Conservation (phyloP, 2,797 vertebrate species). For the Falco rusticolus region DNA sequence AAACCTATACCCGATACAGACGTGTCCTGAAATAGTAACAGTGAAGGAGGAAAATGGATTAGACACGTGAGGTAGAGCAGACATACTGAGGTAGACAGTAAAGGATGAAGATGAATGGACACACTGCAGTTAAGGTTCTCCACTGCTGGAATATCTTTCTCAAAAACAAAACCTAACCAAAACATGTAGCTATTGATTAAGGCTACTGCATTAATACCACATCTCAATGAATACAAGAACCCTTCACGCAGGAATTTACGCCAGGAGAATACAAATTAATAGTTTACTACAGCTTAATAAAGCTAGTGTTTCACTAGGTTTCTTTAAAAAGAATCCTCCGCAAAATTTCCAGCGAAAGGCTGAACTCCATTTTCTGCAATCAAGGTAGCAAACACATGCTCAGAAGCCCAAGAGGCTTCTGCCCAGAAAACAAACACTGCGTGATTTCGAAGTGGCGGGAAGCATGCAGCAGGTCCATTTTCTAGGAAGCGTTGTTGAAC, state of each 20-base stretch:
- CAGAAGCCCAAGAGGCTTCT: accelerated
- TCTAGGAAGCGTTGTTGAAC: background rate
- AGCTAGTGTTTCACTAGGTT: background rate
- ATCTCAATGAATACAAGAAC: background rate
- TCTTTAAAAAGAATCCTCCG: background rate
- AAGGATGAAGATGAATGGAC: background rate
- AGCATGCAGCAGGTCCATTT: background rate
- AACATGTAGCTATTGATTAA: background rate
- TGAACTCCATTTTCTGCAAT: background rate
- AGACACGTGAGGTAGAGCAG: background rate
- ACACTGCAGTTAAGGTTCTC: background rate
- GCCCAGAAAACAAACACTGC: accelerated
- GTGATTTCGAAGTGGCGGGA: background rate
- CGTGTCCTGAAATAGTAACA: background rate
- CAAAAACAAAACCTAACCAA: background rate
- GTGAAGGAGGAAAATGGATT: background rate
- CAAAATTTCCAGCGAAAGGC: background rate
- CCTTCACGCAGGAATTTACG: background rate
- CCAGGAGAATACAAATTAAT: background rate
- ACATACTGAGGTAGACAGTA: background rate
- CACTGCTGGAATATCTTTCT: background rate
- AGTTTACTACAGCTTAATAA: background rate
- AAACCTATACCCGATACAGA: background rate
- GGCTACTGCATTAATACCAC: background rate
- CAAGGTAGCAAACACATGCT: background rate